Percentiles rank a stretch among this genome's conserved stretches.
These are phyloP conservation scores for Tapera naevia DNA, from an alignment of 2,797 vertebrate species.

Conservation along the genomic window DNA sequence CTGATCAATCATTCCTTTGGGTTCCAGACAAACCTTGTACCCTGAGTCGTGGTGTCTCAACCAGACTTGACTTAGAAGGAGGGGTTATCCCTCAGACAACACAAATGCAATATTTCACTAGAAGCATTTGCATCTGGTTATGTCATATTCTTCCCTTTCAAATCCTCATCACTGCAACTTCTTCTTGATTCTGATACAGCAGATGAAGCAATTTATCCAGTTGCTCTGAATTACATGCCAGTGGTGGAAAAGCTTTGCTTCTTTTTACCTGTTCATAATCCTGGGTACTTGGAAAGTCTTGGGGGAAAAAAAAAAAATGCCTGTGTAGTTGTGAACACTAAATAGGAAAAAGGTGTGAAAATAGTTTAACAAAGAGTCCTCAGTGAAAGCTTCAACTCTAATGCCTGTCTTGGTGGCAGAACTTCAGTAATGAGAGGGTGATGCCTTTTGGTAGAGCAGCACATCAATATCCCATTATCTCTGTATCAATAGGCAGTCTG, in stretches of 20 bases:
- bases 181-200: not conserved
- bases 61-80: not conserved
- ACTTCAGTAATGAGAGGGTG: accelerated
- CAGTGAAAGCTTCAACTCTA: not conserved
- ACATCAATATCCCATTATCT: accelerated
- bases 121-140: not conserved
- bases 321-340: not conserved
- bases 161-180: not conserved
- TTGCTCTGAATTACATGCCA: not conserved
- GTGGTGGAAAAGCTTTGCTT: not conserved
- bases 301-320: too few relatives aligned
- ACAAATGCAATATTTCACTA: not conserved
- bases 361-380: not conserved
- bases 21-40: not conserved
- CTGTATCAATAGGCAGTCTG: not conserved
- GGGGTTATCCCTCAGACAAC: too few relatives aligned
- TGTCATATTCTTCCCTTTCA: not conserved
- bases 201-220: not conserved
- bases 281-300: not conserved
- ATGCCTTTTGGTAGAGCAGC: not conserved
- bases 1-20: not conserved
- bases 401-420: not conserved
- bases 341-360: not conserved
- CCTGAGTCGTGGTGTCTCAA: not conserved
- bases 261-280: not conserved